These are phyloP conservation scores for Arion vulgaris DNA, from an alignment of 1,140 invertebrate species.

Conservation along the genomic window DNA sequence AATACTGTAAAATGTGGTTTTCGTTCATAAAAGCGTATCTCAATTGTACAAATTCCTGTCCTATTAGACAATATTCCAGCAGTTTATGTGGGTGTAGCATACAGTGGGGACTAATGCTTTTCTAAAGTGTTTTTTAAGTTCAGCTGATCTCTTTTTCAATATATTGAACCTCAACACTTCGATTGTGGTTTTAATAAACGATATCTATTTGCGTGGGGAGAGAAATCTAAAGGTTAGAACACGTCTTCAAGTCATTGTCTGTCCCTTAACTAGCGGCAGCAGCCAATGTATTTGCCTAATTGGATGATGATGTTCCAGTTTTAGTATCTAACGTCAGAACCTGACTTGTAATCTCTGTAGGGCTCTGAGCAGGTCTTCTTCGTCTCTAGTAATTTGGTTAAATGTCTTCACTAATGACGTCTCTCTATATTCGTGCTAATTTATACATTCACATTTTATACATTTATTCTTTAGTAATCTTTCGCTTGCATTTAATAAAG, in stretches of 20 bases:
- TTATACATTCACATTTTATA: no score
- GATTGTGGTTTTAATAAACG: background rate
- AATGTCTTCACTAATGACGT: background rate
- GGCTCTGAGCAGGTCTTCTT: background rate
- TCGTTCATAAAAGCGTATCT: no score
- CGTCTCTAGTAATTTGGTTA: no score
- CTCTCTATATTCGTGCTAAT: no score
- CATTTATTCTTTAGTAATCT: no score
- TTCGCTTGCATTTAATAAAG: no score
- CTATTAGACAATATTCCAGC: no score
- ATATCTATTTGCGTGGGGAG: background rate
- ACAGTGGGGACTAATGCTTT: no score
- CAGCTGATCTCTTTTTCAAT: background rate
- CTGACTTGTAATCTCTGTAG: background rate
- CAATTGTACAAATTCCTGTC: no score
- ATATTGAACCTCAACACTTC: background rate
- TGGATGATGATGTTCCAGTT: background rate
- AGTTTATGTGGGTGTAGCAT: no score
- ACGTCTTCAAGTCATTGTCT: background rate
- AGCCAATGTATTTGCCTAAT: constrained; percentile 6
- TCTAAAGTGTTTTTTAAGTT: background rate
- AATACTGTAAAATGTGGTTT: no score
- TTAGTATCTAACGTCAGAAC: background rate
- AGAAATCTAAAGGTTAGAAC: background rate
- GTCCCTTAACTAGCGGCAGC: background rate